Percentiles rank a stretch among this genome's conserved stretches.
These are phyloP conservation scores for Chelon auratus DNA, from an alignment of 2,797 vertebrate genomes.

Conservation along the genomic window DNA sequence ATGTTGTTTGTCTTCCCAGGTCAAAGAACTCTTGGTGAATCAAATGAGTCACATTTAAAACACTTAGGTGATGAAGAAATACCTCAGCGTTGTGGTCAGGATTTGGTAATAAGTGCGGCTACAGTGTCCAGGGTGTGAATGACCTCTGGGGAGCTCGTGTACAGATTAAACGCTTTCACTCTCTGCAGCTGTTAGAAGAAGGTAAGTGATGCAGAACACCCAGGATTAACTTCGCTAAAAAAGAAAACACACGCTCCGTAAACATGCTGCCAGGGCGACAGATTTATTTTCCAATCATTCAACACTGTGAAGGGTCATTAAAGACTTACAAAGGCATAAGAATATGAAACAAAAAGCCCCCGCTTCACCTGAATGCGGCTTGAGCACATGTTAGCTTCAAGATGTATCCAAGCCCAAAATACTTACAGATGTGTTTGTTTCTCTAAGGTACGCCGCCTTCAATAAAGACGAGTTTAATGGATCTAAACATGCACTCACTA, in stretches of 20 bases:
- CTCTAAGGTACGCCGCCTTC: too few species aligned
- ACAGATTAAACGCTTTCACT: slow-evolving; percentile 47
- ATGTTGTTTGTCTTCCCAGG: background rate
- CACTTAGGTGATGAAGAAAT: slow-evolving; percentile 3
- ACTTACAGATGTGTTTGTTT: background rate
- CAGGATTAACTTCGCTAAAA: slow-evolving; percentile 8
- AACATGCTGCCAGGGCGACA: slow-evolving; percentile 35
- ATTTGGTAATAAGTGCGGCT: slow-evolving; percentile 17
- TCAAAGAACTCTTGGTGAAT: background rate
- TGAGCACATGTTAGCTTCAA: background rate
- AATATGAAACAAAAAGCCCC: slow-evolving; percentile 2
- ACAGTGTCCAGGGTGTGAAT: slow-evolving; percentile 13
- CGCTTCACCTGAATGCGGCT: slow-evolving; percentile 6
- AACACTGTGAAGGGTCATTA: slow-evolving; percentile 16
- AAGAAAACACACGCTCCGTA: slow-evolving; percentile 29
- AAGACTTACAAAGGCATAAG: slow-evolving; percentile 7
- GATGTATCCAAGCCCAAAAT: background rate
- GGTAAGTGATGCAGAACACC: slow-evolving; percentile 48
- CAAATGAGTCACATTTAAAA: background rate
- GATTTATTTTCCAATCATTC: slow-evolving; percentile 56
- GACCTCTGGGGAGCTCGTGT: slow-evolving; percentile 25
- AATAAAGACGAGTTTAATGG: too few species aligned
- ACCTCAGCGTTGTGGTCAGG: background rate
- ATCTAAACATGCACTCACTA: too few species aligned
- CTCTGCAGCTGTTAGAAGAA: slow-evolving; percentile 53